Evolutionary conservation across 2,113 vertebrate genomes (phyloP).

Genomic region (Mystacornis crossleyi): DNA sequence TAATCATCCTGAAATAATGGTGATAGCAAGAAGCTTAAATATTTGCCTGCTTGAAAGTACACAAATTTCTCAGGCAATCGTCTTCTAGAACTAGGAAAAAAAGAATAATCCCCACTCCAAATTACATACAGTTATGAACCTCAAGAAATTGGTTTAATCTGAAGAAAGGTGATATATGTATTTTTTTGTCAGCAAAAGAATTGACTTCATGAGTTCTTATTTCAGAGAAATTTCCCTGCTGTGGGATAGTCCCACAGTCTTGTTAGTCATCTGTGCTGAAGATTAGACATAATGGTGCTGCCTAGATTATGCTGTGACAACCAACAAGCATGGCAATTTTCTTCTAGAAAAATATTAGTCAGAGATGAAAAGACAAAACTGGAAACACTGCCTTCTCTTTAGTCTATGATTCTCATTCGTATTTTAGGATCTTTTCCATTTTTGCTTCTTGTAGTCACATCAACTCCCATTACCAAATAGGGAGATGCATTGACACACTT

Average conservation of each 20-base stretch:
- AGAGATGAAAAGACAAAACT: neutral
- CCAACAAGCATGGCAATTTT: neutral
- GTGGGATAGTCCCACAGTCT: neutral
- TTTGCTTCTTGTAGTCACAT: neutral
- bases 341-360: neutral
- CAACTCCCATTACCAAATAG: neutral
- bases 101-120: fast-evolving
- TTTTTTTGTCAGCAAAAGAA: neutral
- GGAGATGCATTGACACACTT: neutral
- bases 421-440: neutral
- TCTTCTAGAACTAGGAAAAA: neutral
- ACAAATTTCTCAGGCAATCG: neutral
- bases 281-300: neutral
- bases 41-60: neutral
- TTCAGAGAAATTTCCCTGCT: neutral
- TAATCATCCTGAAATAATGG: too few relatives aligned
- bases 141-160: neutral
- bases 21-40: neutral
- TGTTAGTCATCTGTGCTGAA: neutral
- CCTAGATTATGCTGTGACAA: neutral
- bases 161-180: neutral
- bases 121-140: neutral
- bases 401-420: neutral
- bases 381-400: neutral
- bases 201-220: neutral